Conservation (phyloP, 30 jellyfish, hydroid and myxozoan genomes). For the Pelagia noctiluca region DNA sequence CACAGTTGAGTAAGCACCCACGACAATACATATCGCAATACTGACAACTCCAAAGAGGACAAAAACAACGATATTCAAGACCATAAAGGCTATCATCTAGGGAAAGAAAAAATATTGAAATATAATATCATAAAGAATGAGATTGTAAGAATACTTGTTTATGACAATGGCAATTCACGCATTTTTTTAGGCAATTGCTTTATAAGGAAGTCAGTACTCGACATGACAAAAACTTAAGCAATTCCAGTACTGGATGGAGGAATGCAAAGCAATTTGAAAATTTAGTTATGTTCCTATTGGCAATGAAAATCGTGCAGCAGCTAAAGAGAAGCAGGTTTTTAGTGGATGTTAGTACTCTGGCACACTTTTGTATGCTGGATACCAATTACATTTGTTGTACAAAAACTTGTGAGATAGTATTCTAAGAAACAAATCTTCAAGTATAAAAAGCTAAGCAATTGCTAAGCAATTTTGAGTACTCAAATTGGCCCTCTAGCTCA, state of each 20-base stretch:
- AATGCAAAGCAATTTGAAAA: not conserved
- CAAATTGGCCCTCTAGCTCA: too few species aligned
- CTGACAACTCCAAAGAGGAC: slow-evolving; percentile 58
- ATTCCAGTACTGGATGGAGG: not conserved
- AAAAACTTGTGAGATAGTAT: too few species aligned
- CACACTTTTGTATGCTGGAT: too few species aligned
- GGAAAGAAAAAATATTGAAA: not conserved
- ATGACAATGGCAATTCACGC: not conserved
- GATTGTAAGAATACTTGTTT: not conserved
- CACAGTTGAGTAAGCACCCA: slow-evolving; percentile 51
- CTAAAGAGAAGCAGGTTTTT: too few species aligned
- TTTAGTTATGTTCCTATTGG: too few species aligned
- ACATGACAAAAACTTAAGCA: not conserved
- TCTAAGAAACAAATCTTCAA: too few species aligned
- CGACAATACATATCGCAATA: slow-evolving; percentile 45
- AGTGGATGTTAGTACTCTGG: too few species aligned
- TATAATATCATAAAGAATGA: not conserved
- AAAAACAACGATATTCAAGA: slow-evolving; percentile 68
- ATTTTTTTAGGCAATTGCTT: not conserved
- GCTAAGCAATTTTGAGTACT: too few species aligned
- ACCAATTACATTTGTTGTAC: too few species aligned
- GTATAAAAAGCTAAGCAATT: too few species aligned
- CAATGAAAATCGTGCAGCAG: too few species aligned
- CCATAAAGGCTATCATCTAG: slow-evolving; percentile 88
- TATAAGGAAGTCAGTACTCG: not conserved